A percentile compares a stretch with the other conserved stretches of the same genome.
Evolutionary conservation across 1,140 invertebrate genomes (phyloP).

Genomic region (Nebria ingens): DNA sequence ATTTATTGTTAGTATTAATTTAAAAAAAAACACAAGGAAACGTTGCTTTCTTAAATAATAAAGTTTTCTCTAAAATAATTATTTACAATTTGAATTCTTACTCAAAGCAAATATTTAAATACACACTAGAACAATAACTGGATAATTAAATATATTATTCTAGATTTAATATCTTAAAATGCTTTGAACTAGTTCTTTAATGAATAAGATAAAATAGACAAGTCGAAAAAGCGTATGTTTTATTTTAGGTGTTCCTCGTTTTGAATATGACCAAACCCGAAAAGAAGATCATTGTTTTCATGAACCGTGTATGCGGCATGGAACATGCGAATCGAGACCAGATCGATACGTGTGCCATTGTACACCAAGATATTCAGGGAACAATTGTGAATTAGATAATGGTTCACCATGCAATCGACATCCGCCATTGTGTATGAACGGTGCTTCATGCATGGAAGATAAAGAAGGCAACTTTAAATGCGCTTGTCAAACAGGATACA

Average conservation of each 20-base stretch:
- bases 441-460: constrained; percentile 63
- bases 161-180: too few species aligned
- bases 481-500: constrained; percentile 59
- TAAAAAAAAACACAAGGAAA: too few species aligned
- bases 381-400: constrained; percentile 73
- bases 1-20: too few species aligned
- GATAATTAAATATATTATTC: too few species aligned
- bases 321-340: constrained; percentile 59
- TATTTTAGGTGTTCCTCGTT: neutral
- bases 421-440: constrained; percentile 51
- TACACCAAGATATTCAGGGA: constrained; percentile 64
- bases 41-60: too few species aligned
- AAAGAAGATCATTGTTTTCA: constrained; percentile 54
- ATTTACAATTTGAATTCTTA: too few species aligned
- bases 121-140: too few species aligned
- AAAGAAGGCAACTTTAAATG: constrained; percentile 65
- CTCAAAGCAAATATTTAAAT: too few species aligned
- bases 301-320: constrained; percentile 71
- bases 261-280: neutral
- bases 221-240: neutral
- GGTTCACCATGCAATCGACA: constrained; percentile 52
- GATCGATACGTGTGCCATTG: constrained; percentile 72
- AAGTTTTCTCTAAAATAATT: too few species aligned
- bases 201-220: too few species aligned
- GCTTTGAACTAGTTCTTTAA: too few species aligned